Conservation (phyloP, 2,888 invertebrate genomes). For the Cerastoderma edule region DNA sequence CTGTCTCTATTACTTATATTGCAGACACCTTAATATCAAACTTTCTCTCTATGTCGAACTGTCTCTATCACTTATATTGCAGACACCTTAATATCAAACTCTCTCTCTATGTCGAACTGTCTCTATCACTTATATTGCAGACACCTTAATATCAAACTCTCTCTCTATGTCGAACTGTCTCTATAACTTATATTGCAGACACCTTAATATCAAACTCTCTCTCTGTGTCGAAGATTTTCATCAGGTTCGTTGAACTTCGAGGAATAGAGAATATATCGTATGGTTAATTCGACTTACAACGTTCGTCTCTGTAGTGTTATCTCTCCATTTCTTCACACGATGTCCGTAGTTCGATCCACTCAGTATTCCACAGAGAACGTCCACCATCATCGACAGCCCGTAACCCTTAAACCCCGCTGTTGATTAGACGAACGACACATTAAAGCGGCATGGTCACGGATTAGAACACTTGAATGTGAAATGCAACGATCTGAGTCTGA, state of each 20-base stretch:
- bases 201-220: not conserved
- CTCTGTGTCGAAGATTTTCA: too few relatives aligned
- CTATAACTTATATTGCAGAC: not conserved
- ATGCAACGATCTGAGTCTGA: not conserved
- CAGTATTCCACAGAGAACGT: conserved; percentile 92
- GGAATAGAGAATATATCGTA: conserved; percentile 61
- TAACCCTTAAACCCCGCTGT: conserved; percentile 81
- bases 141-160: not conserved
- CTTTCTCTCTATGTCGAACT: too few relatives aligned
- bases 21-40: too few relatives aligned
- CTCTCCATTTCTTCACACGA: conserved; percentile 89
- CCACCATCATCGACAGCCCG: conserved; percentile 91
- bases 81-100: not conserved
- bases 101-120: not conserved
- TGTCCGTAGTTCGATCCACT: conserved; percentile 89
- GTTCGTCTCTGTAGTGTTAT: conserved; percentile 88
- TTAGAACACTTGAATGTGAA: not conserved
- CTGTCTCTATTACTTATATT: too few relatives aligned
- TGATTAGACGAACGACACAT: not conserved
- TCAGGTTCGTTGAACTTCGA: too few relatives aligned
- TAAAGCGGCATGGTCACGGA: not conserved
- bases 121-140: not conserved
- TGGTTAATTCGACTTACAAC: conserved; percentile 80
- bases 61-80: too few relatives aligned
- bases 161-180: not conserved